phyloP scores from a whole-genome alignment of 2,113 vertebrate genomes.

The Eulemur rufifrons region DNA sequence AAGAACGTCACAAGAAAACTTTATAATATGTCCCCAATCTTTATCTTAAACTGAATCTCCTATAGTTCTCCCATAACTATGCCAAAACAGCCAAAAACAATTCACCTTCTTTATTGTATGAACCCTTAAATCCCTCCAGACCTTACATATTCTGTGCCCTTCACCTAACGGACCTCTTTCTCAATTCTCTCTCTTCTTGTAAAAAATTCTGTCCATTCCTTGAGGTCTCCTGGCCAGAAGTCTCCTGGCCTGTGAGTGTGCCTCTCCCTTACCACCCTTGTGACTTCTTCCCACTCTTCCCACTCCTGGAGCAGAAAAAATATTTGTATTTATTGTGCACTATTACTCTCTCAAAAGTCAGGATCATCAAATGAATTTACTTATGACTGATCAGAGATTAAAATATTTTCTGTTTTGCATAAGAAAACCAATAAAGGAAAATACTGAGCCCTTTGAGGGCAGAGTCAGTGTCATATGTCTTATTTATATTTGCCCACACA shows the following conservation, averaged over 20 bases:
- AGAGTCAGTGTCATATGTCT: background rate
- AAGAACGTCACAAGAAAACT: background rate
- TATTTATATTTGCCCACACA: background rate
- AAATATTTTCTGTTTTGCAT: background rate
- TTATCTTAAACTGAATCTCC: background rate
- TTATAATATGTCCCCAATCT: background rate
- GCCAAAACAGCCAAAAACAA: background rate
- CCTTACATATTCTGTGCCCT: background rate
- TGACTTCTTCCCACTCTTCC: background rate
- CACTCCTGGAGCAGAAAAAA: background rate
- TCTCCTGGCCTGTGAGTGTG: accelerated
- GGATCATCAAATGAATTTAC: background rate
- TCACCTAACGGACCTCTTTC: accelerated
- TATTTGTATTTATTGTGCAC: background rate
- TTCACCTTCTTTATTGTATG: background rate
- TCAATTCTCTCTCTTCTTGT: background rate
- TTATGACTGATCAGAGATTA: background rate
- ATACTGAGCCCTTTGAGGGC: background rate
- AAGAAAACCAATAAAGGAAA: conserved; percentile 13
- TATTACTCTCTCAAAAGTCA: background rate
- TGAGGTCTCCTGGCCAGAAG: background rate
- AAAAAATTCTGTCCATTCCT: background rate
- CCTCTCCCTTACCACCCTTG: accelerated
- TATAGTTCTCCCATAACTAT: background rate
- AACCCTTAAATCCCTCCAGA: background rate